Evolutionary conservation across 2,113 vertebrate species (phyloP), one percentile per base, ranked within the genome.

Genomic region (Dasyprocta punctata): DNA sequence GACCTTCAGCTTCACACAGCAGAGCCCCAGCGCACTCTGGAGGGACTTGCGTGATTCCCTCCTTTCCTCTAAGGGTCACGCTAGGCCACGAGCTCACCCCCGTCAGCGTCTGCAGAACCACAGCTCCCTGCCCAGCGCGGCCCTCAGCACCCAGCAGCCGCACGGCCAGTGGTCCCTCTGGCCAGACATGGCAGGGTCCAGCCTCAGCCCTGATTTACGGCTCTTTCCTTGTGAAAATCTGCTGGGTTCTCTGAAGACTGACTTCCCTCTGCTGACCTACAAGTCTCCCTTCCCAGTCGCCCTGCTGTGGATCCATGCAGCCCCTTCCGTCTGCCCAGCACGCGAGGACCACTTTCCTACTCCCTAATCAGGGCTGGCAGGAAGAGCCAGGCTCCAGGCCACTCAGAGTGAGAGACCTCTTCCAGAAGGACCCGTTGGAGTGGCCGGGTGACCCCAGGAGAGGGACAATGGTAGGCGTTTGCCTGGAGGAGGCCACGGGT

Each of bases 71-170:
- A 14, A 6, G 69, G 17, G 17, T 22, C 9, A 11, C 3, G 11
- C 30, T 20, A 8, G 5, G 13, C 33, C 28, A 0, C 33, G 1
- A 11, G 60, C 61, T 11, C 24, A 14, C 7, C 11, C 78, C 28
- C 16, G 26, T 38, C 14, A 14, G 49, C 9, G 1, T 10, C 20
- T 4, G 75, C 49, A 8, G 13, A 17, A 5, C 7, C 20, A 1
- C 14, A 5, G 5, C 26, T 16, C 30, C 1, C 38, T 0, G 0
- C 0, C 1, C 14, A 0, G 13, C 38, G 14, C 63, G 26, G n/a
- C 85, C 86, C 13, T 65, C 0, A 0, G 71, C 13, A 5, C 75
- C 52, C 89, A 20, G 80, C 91, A 1, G 0, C 0, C 17, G 14
- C 88, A 24, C 1, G 0, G 0, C 28, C n/a, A 41, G 93, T 47